Evolutionary conservation across 2,113 vertebrate species (phyloP).

Genomic region (Propithecus coquereli): DNA sequence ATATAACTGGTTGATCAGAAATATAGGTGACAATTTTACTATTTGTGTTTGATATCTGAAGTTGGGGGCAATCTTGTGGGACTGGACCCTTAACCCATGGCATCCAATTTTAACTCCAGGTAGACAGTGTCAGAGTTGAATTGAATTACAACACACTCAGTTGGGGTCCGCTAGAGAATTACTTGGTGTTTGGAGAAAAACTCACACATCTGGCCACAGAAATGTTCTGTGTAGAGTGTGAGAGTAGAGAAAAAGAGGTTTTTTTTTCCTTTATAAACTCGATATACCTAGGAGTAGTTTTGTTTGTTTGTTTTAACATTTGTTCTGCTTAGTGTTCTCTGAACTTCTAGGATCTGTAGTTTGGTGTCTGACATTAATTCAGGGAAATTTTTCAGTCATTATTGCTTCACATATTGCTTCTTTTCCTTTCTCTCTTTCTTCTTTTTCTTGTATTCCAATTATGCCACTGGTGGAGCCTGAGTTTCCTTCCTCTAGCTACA

Average conservation of each 20-base stretch:
- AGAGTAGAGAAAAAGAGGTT: background rate
- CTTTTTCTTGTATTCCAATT: too few relatives aligned
- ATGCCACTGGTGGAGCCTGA: too few relatives aligned
- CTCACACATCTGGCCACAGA: background rate
- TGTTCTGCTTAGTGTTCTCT: too few relatives aligned
- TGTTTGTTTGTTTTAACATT: too few relatives aligned
- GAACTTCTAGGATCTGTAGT: too few relatives aligned
- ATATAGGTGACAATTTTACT: background rate
- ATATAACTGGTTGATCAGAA: background rate
- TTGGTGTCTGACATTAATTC: too few relatives aligned
- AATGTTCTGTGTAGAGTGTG: background rate
- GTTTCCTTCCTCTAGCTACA: too few relatives aligned
- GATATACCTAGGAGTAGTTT: too few relatives aligned
- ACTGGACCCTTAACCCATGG: background rate
- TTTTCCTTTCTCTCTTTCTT: too few relatives aligned
- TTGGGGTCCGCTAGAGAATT: background rate
- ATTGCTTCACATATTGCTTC: too few relatives aligned
- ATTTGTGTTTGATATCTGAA: background rate
- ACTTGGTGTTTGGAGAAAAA: background rate
- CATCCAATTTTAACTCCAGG: background rate
- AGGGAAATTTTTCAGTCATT: too few relatives aligned
- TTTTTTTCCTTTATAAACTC: background rate
- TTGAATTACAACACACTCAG: background rate
- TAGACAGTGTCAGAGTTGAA: background rate
- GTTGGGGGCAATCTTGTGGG: background rate